Conservation (phyloP, 2,888 invertebrate species). For the Lasioglossum vierecki region DNA sequence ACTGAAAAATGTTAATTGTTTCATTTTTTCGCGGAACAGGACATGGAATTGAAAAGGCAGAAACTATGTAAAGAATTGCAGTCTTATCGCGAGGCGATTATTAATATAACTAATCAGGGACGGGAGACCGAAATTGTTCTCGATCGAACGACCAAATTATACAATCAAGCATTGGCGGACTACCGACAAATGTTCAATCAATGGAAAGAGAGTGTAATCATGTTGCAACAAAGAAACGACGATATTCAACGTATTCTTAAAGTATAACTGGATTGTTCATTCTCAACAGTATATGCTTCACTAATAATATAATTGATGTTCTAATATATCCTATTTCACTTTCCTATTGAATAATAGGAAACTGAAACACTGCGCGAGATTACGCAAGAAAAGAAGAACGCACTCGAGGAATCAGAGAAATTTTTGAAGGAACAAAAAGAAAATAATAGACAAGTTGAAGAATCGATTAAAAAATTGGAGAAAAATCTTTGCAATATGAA, state of each 20-base stretch:
- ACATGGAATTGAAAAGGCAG: conserved; percentile 86
- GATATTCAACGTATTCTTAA: conserved; percentile 86
- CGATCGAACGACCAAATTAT: conserved; percentile 85
- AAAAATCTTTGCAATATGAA: conserved; percentile 82
- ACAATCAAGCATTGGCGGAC: conserved; percentile 87
- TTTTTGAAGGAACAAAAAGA: conserved; percentile 87
- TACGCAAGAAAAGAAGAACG: conserved; percentile 85
- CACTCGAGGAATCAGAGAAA: conserved; percentile 86
- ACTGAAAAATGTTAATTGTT: neutral
- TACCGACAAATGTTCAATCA: conserved; percentile 89
- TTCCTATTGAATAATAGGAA: conserved; percentile 82
- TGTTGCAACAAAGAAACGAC: conserved; percentile 89
- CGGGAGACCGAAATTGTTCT: conserved; percentile 86
- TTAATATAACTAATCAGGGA: conserved; percentile 85
- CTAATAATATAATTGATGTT: neutral
- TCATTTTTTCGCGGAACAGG: conserved; percentile 68
- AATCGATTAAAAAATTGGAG: conserved; percentile 82
- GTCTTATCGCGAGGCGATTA: conserved; percentile 83
- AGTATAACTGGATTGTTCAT: conserved; percentile 81
- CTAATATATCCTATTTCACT: conserved; percentile 12
- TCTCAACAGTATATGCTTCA: neutral
- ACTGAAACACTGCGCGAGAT: conserved; percentile 85
- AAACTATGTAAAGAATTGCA: conserved; percentile 85
- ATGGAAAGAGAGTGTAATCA: conserved; percentile 90
- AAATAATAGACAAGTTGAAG: conserved; percentile 85